Evolutionary conservation across 2,113 vertebrate genomes (phyloP).

Genomic region (Petromus typicus): DNA sequence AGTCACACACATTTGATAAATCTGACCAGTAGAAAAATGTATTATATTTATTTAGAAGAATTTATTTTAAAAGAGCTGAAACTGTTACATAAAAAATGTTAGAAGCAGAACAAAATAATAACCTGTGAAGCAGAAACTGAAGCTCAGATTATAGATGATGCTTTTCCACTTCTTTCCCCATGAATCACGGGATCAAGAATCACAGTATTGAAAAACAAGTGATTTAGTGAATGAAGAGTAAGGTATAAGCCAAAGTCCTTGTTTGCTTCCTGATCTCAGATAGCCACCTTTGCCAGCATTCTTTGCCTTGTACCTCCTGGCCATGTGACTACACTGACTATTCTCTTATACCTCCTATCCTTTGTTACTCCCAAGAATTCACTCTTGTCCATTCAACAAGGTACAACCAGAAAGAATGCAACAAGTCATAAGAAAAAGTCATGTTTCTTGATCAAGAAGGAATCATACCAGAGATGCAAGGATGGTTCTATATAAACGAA

Average conservation of each 20-base stretch:
- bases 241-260: too few relatives aligned
- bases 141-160: not conserved
- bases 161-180: too few relatives aligned
- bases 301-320: fast-evolving
- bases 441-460: not conserved
- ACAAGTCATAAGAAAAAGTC: not conserved
- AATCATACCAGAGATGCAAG: not conserved
- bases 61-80: not conserved
- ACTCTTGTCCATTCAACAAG: not conserved
- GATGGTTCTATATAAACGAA: not conserved
- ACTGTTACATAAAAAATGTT: not conserved
- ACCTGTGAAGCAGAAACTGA: not conserved
- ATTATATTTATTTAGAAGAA: not conserved
- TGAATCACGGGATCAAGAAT: not conserved
- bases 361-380: too few relatives aligned
- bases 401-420: not conserved
- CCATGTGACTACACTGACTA: too few relatives aligned
- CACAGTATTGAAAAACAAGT: not conserved
- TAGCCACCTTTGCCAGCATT: not conserved
- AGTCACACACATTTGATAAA: not conserved
- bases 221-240: not conserved
- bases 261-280: not conserved
- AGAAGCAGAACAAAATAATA: not conserved
- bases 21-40: not conserved
- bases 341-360: not conserved